Base-by-base conservation (phyloP, 1,140 invertebrate species). In the Diuraphis noxia region DNA sequence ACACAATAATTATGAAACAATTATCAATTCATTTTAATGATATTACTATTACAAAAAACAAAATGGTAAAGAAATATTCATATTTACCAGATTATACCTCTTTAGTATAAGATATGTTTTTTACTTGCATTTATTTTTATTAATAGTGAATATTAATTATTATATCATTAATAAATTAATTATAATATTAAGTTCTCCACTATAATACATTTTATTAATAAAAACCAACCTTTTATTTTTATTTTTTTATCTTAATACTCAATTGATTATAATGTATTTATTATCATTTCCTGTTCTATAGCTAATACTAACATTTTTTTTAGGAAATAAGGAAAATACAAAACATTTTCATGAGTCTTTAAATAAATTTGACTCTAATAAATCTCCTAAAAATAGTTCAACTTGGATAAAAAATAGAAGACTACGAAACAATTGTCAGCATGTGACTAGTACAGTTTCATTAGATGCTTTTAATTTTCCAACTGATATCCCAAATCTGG, bases 381-480 rank as follows among this genome's bases (percentile, higher is more conserved):
- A 87, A 79, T 92, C 72, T 49, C 34, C 34, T 23, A 89, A 82
- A 56, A 82, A 43, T 4, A 77, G 84, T 84, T 85, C 52, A 23
- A 63, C 30, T 2, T 84, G 56, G 84, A 88, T 81, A 43, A 88
- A 72, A 56, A 79, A 43, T 43, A 40, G 40, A 56, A 41, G 79
- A 77, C 49, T 84, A 56, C 46, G 49, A 40, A 85, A 85, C 38
- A 92, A 92, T 63, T 92, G 81, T 81, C 88, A 89, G 43, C n/a
- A 91, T 46, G 46, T 91, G 46, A 49, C 90, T 92, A 96, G 93
- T 95, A 96, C 96, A 2, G 94, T 96, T 6, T 97, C 96, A 4
- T 93, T 97, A 41, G 96, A 97, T 93, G 96, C 90, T 85, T 89
- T 81, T 40, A 92, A 30, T 72, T 92, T 92, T 23, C 91, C 91